Evolutionary conservation across 37 sponge, comb jelly and placozoan species (phyloP).

Genomic region (Geodia barretti): DNA sequence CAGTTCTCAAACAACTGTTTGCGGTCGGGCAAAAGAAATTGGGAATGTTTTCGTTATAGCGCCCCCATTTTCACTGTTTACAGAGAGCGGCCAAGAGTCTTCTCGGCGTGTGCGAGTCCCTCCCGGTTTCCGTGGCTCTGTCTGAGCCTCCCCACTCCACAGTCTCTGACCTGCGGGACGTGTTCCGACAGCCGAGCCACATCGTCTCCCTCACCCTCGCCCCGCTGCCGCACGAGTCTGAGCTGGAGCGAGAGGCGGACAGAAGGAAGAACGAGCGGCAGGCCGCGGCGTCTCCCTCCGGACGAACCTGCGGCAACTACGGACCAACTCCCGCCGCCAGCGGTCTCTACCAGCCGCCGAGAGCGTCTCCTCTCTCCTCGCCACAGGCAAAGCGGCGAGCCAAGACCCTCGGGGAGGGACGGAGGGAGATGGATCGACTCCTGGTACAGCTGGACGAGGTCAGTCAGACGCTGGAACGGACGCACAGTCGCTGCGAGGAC

Average conservation of each 20-base stretch:
- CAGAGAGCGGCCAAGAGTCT: constrained; percentile 32
- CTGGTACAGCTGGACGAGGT: constrained; percentile 29
- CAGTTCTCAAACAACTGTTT: no score
- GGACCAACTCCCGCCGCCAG: neutral
- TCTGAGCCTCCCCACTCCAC: constrained; percentile 2
- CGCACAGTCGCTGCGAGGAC: constrained; percentile 9
- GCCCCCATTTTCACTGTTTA: neutral
- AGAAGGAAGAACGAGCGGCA: neutral
- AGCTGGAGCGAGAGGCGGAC: neutral
- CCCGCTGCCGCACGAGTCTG: neutral
- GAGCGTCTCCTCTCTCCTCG: neutral
- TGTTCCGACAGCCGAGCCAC: constrained; percentile 33
- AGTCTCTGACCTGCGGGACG: neutral
- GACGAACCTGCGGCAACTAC: neutral
- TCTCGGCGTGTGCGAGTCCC: constrained; percentile 9
- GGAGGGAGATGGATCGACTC: constrained; percentile 18
- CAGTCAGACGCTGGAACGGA: constrained; percentile 22
- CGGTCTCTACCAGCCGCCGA: neutral
- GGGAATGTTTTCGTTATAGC: no score
- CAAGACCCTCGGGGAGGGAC: neutral
- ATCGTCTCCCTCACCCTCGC: constrained; percentile 13
- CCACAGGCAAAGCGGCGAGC: neutral
- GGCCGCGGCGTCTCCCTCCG: no score
- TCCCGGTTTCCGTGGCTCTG: constrained; percentile 29
- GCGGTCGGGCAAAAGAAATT: no score